A percentile compares a stretch with the other conserved stretches of the same genome.
Evolutionary conservation across 2,113 vertebrate genomes (phyloP).

Genomic region (Brachypteracias leptosomus): DNA sequence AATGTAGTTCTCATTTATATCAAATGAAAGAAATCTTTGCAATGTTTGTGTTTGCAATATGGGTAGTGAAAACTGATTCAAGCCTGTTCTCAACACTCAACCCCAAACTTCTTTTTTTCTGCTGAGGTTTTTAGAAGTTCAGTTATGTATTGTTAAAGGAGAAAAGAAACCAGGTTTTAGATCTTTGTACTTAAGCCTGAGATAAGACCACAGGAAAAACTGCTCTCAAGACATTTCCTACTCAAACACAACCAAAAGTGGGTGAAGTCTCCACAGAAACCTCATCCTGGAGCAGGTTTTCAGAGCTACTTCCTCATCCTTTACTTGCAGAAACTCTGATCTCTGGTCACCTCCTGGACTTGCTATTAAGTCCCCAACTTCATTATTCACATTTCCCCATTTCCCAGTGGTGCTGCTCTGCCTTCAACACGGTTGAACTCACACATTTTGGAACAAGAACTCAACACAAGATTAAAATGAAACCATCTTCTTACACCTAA

Average conservation of each 20-base stretch:
- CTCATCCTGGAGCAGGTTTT: not conserved
- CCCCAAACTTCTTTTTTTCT: not conserved
- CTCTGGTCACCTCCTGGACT: not conserved
- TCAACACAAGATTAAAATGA: not conserved
- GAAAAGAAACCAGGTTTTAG: not conserved
- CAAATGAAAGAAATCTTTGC: not conserved
- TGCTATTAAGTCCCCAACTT: not conserved
- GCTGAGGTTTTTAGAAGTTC: not conserved
- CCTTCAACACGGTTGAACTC: not conserved
- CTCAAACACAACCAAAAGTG: not conserved
- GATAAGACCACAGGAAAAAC: slow-evolving; percentile 56
- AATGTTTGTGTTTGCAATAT: not conserved
- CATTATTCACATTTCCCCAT: not conserved
- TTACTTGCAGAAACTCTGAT: not conserved
- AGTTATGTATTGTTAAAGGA: slow-evolving; percentile 6
- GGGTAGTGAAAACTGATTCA: not conserved
- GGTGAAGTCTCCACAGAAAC: not conserved
- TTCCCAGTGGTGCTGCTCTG: not conserved
- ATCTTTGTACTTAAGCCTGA: not conserved
- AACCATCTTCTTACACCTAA: not conserved
- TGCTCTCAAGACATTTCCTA: slow-evolving; percentile 29
- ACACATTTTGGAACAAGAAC: not conserved
- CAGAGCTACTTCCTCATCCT: not conserved
- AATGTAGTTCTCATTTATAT: not conserved
- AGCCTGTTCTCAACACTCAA: not conserved